Evolutionary conservation across 2,113 vertebrate genomes (phyloP), one percentile per base, ranked within the genome.

Genomic region (Bucco capensis): DNA sequence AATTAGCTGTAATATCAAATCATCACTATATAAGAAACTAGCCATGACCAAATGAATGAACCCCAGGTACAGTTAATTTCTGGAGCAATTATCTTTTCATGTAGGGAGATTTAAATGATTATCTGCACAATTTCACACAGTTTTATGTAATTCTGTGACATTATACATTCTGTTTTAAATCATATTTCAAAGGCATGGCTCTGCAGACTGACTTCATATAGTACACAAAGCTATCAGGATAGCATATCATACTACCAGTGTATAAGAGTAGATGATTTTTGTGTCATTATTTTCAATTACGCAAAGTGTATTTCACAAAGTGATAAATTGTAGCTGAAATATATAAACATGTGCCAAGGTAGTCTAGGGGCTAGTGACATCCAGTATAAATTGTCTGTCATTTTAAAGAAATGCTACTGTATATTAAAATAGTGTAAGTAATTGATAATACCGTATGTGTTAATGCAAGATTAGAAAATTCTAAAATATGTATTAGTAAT

Each of bases 101-200:
- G 99, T 99, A 98, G 98, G 98, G 98, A 98, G 99, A 99, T 99
- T 99, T 99, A 99, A 99, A 98, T 98, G 99, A 99, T 99, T 99
- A 99, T 99, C 99, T 99, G 98, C 98, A 98, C 99, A 98, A 99
- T 99, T 99, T 99, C 99, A 99, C 99, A 98, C 98, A 96, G 97
- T 98, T 99, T 98, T 97, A 98, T 98, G 98, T 98, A 98, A 98
- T 98, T 98, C 98, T 96, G 96, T 3, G 91, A 98, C 97, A 98
- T 98, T 98, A 98, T 96, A 97, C 98, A 98, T 98, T 98, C 97
- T 94, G 97, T 97, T 98, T 98, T 98, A 97, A 98, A 98, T 98
- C 98, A 98, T 97, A 98, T 98, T 98, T 98, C 97, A 98, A 98
- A 98, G 96, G 88, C 93, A 94, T 80, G 88, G 72, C 92, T 96